Conservation (phyloP, 2,113 vertebrate genomes). For the Platysteira castanea region DNA sequence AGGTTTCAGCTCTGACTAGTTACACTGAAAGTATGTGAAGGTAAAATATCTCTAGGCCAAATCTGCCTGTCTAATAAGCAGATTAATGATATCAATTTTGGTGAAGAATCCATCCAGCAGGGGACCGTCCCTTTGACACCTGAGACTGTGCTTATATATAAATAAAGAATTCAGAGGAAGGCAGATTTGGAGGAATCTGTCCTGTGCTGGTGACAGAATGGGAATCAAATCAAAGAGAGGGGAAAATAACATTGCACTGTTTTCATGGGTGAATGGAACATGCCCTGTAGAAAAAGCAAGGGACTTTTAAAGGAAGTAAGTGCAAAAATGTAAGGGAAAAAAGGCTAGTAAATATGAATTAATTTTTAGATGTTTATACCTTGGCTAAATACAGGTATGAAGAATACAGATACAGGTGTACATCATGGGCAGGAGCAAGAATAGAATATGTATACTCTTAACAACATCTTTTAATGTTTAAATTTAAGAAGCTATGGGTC, state of each 20-base stretch:
- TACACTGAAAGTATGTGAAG: background rate
- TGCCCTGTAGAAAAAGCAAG: background rate
- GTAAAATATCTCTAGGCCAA: background rate
- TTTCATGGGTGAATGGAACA: background rate
- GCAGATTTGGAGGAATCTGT: background rate
- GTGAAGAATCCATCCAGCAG: background rate
- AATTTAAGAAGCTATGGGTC: background rate
- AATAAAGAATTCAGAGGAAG: background rate
- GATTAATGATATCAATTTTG: background rate
- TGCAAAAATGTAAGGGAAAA: background rate
- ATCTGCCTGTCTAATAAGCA: background rate
- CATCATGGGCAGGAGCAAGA: background rate
- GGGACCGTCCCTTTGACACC: background rate
- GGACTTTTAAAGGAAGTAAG: background rate
- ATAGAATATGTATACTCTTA: rapidly evolving
- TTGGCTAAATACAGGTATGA: background rate
- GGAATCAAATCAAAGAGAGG: background rate
- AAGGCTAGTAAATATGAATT: background rate
- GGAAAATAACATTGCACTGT: background rate
- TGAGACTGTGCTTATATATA: background rate
- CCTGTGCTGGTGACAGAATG: background rate
- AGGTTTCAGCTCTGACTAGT: background rate
- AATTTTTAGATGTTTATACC: background rate
- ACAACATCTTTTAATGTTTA: background rate
- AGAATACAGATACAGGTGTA: background rate